Conservation (phyloP, 2,888 invertebrate genomes). For the Zootermopsis nevadensis region DNA sequence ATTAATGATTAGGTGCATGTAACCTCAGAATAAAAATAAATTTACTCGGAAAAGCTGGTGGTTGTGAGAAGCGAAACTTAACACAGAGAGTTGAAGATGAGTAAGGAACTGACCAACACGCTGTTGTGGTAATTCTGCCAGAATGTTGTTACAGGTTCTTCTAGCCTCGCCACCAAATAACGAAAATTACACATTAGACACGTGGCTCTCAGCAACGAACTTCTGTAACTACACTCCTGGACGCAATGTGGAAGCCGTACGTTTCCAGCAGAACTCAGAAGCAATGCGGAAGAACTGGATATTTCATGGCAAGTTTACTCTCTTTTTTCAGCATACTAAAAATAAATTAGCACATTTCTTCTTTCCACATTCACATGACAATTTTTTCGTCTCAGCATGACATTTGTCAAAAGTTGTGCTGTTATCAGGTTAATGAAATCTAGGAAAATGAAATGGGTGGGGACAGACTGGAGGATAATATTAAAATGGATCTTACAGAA, state of each 20-base stretch:
- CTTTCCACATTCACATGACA: no score
- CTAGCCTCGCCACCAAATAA: conserved; percentile 45
- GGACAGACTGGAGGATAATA: no score
- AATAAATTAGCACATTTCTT: no score
- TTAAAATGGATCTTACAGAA: no score
- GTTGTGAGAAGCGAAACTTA: conserved; percentile 6
- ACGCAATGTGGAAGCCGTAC: neutral
- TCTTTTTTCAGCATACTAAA: no score
- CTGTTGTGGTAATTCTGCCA: neutral
- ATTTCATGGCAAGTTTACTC: no score
- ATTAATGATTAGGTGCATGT: neutral
- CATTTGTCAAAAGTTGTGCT: no score
- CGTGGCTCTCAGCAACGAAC: neutral
- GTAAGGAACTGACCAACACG: neutral
- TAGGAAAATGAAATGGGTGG: no score
- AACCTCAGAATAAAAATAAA: neutral
- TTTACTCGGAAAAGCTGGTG: neutral
- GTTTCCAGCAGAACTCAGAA: neutral
- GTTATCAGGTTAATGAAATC: no score
- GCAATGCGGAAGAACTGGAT: no score
- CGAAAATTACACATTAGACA: conserved; percentile 44
- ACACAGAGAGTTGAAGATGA: neutral
- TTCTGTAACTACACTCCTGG: conserved; percentile 9
- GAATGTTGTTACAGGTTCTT: neutral
- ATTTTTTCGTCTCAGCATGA: no score